Base-by-base conservation (phyloP, 2,113 vertebrate genomes). In the Dendrocopos noguchii region DNA sequence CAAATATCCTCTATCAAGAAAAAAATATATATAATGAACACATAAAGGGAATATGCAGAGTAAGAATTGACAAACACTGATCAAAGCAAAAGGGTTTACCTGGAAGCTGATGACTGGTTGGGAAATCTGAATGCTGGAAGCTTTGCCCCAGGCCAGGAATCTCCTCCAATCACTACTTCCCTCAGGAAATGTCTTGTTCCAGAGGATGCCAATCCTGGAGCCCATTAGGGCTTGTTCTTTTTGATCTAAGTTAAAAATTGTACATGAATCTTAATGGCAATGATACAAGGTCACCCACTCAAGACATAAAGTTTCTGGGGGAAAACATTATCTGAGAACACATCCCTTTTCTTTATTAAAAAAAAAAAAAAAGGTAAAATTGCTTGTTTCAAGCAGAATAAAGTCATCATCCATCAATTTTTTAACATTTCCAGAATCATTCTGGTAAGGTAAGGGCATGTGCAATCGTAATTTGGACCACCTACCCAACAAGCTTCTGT, bases 161-260 rank as follows among this genome's bases (percentile, higher is more conserved):
- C 27, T 89, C 44, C 63, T 75, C 68, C n/a, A 95, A 27, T 74
- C 46, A 66, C 89, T 81, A 82, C 70, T 91, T 94, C 33, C 18
- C 74, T 91, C n/a, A 87, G 64, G 84, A 92, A 96, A 92, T 70
- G 9, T 59, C 83, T 83, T 70, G 21, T 87, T 90, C 29, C 63
- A 95, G 60, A 83, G 47, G 27, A 84, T 29, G 10, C 88, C 81
- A 92, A 24, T 93, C 68, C n/a, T 87, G 81, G 27, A 92, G 56
- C 6, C 50, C 0, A 0, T 63, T 50, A 80, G n/a, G 52, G 16
- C 74, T 92, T 88, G 36, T 12, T 72, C 80, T 74, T 93, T 92
- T 87, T 95, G 16, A 75, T 78, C 53, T 42, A 52, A 91, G 78
- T 91, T 59, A 59, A 93, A 95, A 87, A 34, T 42, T 70, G 33